Evolutionary conservation across 1,140 invertebrate genomes (phyloP).

Genomic region (Zaprionus ghesquierei): DNA sequence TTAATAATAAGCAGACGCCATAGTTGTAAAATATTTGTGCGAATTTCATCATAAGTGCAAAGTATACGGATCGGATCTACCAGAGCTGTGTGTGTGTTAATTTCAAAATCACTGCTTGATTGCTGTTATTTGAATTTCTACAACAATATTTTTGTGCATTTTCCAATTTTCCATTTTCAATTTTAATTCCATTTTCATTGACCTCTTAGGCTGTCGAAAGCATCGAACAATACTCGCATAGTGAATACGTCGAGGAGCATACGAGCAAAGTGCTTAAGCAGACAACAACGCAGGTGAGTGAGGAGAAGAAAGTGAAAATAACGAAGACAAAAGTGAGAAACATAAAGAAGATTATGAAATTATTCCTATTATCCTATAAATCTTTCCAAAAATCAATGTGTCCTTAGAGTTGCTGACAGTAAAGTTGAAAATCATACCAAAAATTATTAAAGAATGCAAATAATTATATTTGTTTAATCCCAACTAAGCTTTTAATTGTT

Average conservation of each 20-base stretch:
- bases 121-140: slow-evolving; percentile 33
- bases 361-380: too few species aligned
- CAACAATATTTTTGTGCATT: slow-evolving; percentile 27
- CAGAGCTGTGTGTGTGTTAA: slow-evolving; percentile 12
- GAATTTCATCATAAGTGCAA: slow-evolving; percentile 63
- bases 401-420: neutral
- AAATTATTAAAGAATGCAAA: too few species aligned
- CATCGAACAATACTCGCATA: slow-evolving; percentile 73
- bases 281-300: slow-evolving; percentile 72
- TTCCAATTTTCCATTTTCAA: slow-evolving; percentile 37
- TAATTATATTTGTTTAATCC: too few species aligned
- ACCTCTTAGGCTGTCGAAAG: slow-evolving; percentile 81
- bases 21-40: slow-evolving; percentile 39
- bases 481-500: too few species aligned
- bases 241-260: slow-evolving; percentile 79
- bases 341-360: too few species aligned
- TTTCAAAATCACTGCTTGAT: slow-evolving; percentile 23
- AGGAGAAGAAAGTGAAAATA: neutral
- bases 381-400: too few species aligned
- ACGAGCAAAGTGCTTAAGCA: slow-evolving; percentile 74
- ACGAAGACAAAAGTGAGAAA: neutral
- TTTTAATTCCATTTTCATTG: slow-evolving; percentile 67
- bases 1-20: slow-evolving; percentile 72
- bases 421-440: neutral
- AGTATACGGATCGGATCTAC: slow-evolving; percentile 43